A percentile compares a stretch with the other conserved stretches of the same genome.
Evolutionary conservation across 2,113 vertebrate species (phyloP).

Genomic region (Microtus oregoni): DNA sequence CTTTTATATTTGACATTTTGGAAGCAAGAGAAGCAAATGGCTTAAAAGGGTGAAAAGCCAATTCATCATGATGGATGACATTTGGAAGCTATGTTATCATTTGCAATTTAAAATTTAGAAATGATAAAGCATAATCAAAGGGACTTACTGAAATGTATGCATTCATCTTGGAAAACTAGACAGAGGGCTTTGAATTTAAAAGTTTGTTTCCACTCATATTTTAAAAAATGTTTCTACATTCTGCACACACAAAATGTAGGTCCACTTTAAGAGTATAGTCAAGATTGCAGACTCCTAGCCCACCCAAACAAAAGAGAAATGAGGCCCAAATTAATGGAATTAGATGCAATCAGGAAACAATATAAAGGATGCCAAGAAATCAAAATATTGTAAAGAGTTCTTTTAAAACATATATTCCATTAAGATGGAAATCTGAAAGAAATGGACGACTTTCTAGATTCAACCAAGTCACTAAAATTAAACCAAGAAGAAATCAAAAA

Average conservation of each 20-base stretch:
- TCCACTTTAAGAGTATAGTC: not conserved
- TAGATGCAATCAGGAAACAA: not conserved
- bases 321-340: not conserved
- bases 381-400: not conserved
- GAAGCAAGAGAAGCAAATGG: conserved; percentile 45
- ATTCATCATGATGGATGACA: conserved; percentile 76
- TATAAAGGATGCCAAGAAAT: not conserved
- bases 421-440: not conserved
- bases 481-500: not conserved
- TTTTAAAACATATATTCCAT: not conserved
- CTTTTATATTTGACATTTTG: conserved; percentile 76
- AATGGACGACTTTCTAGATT: not conserved
- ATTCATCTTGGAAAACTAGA: not conserved
- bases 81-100: conserved; percentile 75
- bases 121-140: conserved; percentile 41
- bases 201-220: not conserved
- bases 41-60: conserved; percentile 75
- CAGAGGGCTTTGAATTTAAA: conserved; percentile 29
- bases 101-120: conserved; percentile 71
- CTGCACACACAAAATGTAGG: not conserved
- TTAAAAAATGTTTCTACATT: conserved; percentile 6
- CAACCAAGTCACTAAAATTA: not conserved
- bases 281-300: not conserved
- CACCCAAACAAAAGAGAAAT: not conserved
- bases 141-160: not conserved